Base-by-base conservation (phyloP, 2,888 invertebrate species). In the Spodoptera littoralis region DNA sequence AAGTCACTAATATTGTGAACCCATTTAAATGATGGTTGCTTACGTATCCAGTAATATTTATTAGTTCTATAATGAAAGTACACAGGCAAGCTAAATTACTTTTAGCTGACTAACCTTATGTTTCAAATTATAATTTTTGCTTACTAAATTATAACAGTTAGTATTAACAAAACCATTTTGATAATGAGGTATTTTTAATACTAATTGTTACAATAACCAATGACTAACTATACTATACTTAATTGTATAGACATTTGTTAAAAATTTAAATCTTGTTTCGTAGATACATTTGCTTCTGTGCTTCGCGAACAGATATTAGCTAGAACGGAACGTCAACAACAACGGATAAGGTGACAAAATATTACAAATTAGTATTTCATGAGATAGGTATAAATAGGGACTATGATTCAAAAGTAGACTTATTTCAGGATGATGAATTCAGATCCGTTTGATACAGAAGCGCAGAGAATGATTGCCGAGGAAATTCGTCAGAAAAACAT, bases 401-500 rank as follows among this genome's bases (percentile, higher is more conserved):
- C 49, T 52, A 47, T 58, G 45, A 64, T 65, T 69, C 61, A 70
- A 71, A 59, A 47, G 49, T 66, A 65, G 60, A 70, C 54, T 54
- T 44, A 59, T 70, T 76, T 60, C 79, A 96, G 98, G 83, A 97
- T 99, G 96, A 96, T 99, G 94, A 97, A 97, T 82, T 98, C 99
- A 0, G 98, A 99, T 95, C 99, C 99, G 0, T 99, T 99, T 88
- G 99, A 99, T 91, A 97, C 98, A 0, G 99, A 99, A 89, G 98
- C 99, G 0, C 99, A 99, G 90, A 96, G 97, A 69, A 95, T 98
- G 84, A 99, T 99, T 78, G 99, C 99, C 4, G 99, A 99, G 88
- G 98, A 99, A 92, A 99, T 99, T 72, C 96, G 97, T 80, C 98
- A 97, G 85, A 98, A 99, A 88, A 99, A 99, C 90, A 98, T 99